These are phyloP conservation scores for Tribolium madens DNA, from an alignment of 1,140 invertebrate genomes.

Conservation along the genomic window DNA sequence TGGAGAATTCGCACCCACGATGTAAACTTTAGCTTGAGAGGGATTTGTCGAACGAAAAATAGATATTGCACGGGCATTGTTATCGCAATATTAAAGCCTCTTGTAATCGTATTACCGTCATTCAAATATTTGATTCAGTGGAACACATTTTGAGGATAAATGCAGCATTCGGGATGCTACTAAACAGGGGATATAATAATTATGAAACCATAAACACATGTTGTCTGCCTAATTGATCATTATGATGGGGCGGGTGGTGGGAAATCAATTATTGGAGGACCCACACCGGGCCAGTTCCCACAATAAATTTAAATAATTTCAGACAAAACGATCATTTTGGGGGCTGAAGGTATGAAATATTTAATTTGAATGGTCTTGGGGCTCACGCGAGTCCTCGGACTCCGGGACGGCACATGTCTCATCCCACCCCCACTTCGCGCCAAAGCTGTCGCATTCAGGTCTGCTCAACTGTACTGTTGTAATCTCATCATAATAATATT, in stretches of 20 bases:
- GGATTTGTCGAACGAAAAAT: slow-evolving; percentile 48
- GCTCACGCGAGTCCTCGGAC: background rate
- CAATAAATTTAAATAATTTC: slow-evolving; percentile 14
- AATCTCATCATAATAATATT: slow-evolving; percentile 63
- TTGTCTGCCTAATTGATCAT: slow-evolving; percentile 30
- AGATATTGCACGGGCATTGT: slow-evolving; percentile 45
- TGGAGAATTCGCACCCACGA: slow-evolving; percentile 19
- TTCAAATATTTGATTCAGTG: slow-evolving; percentile 28
- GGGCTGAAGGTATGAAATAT: background rate
- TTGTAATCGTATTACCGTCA: slow-evolving; percentile 47
- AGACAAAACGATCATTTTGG: background rate
- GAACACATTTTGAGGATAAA: slow-evolving; percentile 26
- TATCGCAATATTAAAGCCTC: slow-evolving; percentile 43
- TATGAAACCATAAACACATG: slow-evolving; percentile 34
- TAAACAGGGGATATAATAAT: slow-evolving; percentile 6
- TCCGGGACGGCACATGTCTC: slow-evolving; percentile 50
- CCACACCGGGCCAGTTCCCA: background rate
- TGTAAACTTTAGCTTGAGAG: slow-evolving; percentile 7
- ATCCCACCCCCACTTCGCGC: slow-evolving; percentile 55
- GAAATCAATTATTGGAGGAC: slow-evolving; percentile 10
- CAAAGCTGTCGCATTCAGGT: slow-evolving; percentile 46
- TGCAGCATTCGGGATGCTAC: slow-evolving; percentile 11
- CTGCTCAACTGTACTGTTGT: slow-evolving; percentile 55
- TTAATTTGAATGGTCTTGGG: slow-evolving; percentile 15
- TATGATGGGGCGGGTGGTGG: slow-evolving; percentile 3